Conservation (phyloP, 2,797 vertebrate genomes). For the Pantherophis alleghaniensis region DNA sequence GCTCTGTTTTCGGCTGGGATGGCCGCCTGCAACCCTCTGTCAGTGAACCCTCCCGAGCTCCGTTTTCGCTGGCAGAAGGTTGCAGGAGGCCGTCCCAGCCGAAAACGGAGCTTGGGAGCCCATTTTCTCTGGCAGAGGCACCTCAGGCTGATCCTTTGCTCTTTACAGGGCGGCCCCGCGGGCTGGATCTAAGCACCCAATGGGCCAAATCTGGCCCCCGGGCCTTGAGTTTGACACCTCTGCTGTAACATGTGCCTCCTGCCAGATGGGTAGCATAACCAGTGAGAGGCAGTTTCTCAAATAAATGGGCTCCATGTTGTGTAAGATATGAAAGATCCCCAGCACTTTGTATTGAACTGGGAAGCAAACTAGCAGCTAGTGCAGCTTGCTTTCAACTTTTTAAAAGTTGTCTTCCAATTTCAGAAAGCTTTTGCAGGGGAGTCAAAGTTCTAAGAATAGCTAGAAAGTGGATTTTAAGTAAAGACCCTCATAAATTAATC, state of each 20-base stretch:
- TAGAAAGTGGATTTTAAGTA: background rate
- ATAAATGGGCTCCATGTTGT: background rate
- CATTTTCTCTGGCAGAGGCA: too few relatives aligned
- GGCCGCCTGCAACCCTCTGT: too few relatives aligned
- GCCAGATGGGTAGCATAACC: background rate
- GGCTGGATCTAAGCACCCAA: too few relatives aligned
- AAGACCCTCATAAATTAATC: slow-evolving; percentile 1
- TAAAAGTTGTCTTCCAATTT: background rate
- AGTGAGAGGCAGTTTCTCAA: background rate
- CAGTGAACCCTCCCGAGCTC: too few relatives aligned
- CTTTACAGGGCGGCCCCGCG: too few relatives aligned
- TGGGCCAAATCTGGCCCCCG: too few relatives aligned
- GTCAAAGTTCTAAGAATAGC: background rate
- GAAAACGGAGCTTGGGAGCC: too few relatives aligned
- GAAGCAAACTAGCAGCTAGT: background rate
- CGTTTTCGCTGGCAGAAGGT: too few relatives aligned
- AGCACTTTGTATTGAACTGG: background rate
- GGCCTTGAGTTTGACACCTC: too few relatives aligned
- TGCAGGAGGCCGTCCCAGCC: too few relatives aligned
- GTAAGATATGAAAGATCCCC: background rate
- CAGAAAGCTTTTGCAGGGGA: background rate
- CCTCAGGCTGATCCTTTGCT: too few relatives aligned
- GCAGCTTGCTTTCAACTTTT: background rate
- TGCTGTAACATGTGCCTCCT: background rate
- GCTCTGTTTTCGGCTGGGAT: too few relatives aligned